Base-by-base conservation (phyloP, 2,797 vertebrate species). In the Myripristis murdjan region DNA sequence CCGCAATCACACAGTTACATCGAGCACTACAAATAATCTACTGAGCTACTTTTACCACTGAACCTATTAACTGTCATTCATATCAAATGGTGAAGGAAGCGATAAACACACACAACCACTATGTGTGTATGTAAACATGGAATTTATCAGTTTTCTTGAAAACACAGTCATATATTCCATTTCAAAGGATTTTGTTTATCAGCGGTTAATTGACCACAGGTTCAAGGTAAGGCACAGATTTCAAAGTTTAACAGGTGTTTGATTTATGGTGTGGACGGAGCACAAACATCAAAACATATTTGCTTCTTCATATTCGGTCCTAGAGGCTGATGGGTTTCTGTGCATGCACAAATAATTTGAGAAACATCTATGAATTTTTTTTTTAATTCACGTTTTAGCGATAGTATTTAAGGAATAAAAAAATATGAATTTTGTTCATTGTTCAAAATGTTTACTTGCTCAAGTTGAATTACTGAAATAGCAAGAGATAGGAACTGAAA, bases 401-500 rank as follows among this genome's bases (percentile, higher is more conserved):
- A 37, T 37, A 1, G 12, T 8, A 35, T 35, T 9, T 2, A 37
- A 37, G 35, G 10, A 37, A 37, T 37, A 8, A 37, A n/a, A n/a
- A n/a, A n/a, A n/a, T n/a, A n/a, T n/a, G n/a, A n/a, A n/a, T n/a
- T n/a, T n/a, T n/a, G n/a, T n/a, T n/a, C n/a, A n/a, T n/a, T n/a
- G n/a, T n/a, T n/a, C n/a, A 20, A 47, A 53, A 70, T 37, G 26
- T 69, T 54, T 12, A 54, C 24, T 47, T 47, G 2, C 24, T 33
- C 14, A 69, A 43, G 48, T 41, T 0, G 58, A 73, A 69, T 62
- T 33, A 49, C 12, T 64, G 41, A 70, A 28, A 20, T 28, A 48
- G 58, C 23, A 55, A 48, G 47, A 85, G 74, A 66, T 49, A n/a
- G 37, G 28, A 72, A 64, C 68, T 67, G 35, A 82, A 74, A 70